Conservation (phyloP, 2,888 invertebrate species). For the Calameuta idolon region DNA sequence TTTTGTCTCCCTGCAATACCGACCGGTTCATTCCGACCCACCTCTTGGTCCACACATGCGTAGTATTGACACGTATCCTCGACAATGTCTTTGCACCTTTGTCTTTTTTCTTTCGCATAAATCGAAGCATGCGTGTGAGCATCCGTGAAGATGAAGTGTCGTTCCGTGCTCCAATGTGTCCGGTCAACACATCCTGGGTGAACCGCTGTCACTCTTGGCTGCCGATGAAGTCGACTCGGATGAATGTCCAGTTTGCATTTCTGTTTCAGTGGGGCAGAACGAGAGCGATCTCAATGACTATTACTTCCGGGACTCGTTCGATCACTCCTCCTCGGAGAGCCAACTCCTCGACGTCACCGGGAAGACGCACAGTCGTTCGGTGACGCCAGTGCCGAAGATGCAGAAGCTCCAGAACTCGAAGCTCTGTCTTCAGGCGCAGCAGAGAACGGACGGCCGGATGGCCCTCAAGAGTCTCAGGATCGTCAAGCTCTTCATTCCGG, state of each 20-base stretch:
- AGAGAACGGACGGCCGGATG: slow-evolving; percentile 19
- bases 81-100: too few relatives aligned
- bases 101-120: too few relatives aligned
- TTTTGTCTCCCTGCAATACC: too few relatives aligned
- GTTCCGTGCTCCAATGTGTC: too few relatives aligned
- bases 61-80: too few relatives aligned
- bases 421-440: slow-evolving; percentile 41
- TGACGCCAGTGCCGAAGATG: slow-evolving; percentile 63
- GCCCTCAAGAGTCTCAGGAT: slow-evolving; percentile 65
- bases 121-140: too few relatives aligned
- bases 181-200: too few relatives aligned
- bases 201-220: too few relatives aligned
- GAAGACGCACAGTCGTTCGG: slow-evolving; percentile 56
- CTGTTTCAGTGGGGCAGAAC: slow-evolving; percentile 59
- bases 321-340: slow-evolving; percentile 85
- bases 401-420: slow-evolving; percentile 63
- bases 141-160: too few relatives aligned
- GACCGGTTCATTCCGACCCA: too few relatives aligned
- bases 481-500: slow-evolving; percentile 81
- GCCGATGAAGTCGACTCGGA: too few relatives aligned
- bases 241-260: slow-evolving; percentile 8
- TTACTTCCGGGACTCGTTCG: slow-evolving; percentile 80
- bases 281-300: slow-evolving; percentile 72
- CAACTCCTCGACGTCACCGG: slow-evolving; percentile 70
- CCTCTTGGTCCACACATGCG: too few relatives aligned